These are phyloP conservation scores for Nematolebias whitei DNA, from an alignment of 2,113 vertebrate genomes.

Conservation along the genomic window DNA sequence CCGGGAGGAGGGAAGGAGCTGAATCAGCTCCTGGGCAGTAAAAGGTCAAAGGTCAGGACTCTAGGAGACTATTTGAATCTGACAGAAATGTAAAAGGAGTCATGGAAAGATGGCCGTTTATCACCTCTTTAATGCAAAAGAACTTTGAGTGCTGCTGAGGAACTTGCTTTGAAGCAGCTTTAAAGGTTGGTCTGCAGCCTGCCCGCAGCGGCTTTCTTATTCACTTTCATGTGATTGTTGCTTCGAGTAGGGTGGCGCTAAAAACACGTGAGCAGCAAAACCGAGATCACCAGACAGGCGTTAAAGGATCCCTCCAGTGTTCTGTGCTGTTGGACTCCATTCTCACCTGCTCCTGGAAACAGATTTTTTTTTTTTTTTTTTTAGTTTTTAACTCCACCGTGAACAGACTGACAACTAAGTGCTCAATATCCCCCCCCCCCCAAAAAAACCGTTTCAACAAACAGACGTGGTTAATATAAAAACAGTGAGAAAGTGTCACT, in stretches of 20 bases:
- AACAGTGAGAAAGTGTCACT: conserved; percentile 75
- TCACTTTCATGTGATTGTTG: conserved; percentile 71
- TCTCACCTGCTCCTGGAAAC: conserved; percentile 37
- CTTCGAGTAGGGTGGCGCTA: conserved; percentile 51
- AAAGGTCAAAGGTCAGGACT: conserved; percentile 64
- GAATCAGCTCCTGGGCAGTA: conserved; percentile 43
- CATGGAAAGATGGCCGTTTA: conserved; percentile 64
- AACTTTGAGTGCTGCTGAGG: conserved; percentile 42
- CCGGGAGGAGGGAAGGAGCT: conserved; percentile 49
- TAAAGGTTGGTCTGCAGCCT: conserved; percentile 42
- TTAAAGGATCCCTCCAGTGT: conserved; percentile 44
- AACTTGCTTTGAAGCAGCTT: conserved; percentile 62
- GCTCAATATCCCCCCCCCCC: conserved; percentile 78
- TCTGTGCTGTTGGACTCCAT: conserved; percentile 46
- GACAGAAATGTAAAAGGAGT: conserved; percentile 21
- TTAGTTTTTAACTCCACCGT: conserved; percentile 67
- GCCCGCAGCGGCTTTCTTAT: conserved; percentile 46
- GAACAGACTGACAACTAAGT: conserved; percentile 75
- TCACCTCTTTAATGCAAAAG: conserved; percentile 43
- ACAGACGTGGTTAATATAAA: conserved; percentile 78
- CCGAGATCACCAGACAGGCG: conserved; percentile 28
- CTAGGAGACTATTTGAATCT: conserved; percentile 20
- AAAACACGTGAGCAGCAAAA: conserved; percentile 45
- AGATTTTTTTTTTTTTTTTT: background rate
- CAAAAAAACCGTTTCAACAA: conserved; percentile 69